Base-by-base conservation (phyloP, 37 sponge, comb jelly and placozoan species). In the Corticium candelabrum region DNA sequence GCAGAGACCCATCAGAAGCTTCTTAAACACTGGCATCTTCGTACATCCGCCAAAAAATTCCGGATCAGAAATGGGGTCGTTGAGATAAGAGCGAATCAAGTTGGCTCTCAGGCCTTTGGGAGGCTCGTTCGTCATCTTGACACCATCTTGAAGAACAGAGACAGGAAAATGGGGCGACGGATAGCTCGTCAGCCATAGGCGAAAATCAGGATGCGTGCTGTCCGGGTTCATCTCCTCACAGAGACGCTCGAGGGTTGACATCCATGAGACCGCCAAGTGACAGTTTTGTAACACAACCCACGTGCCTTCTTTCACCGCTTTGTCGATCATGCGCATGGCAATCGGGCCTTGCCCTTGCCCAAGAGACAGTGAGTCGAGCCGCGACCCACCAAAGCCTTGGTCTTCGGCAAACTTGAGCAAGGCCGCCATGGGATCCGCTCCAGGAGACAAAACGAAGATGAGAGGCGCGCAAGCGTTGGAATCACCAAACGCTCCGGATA, bases 41-140 rank as follows among this genome's bases (percentile, higher is more conserved):
- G 83, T 83, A 76, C 95, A 94, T 29, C 80, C 89, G 82, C 68
- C 81, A 74, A 92, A 98, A 86, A 94, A 98, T 57, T 94, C 95
- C 34, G 85, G 78, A 40, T 98, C 99, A 69, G 90, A 91, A 40
- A 98, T 86, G 32, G 99, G 99, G 77, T 98, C 95, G 39, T 83
- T 84, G 32, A 90, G 67, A 74, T 98, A 98, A n/a, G 99, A 98
- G 33, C 99, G 80, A 21, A 94, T 79, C 43, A 98, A 83, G 62
- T 98, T 98, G 68, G 92, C 89, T 71, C 88, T 94, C 77, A 98
- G 76, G 21, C 99, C 99, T 73, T 98, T 98, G 7, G 99, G 99
- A n/a, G 99, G 99, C 69, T 98, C 99, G 80, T 98, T 98, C 72
- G 99, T 98, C 99, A 98, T 98, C 75, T 98, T 98, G 37, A 98